Percentiles rank a stretch among this genome's conserved stretches.
Evolutionary conservation across 2,888 invertebrate species (phyloP).

Genomic region (Apotomis turbidana): DNA sequence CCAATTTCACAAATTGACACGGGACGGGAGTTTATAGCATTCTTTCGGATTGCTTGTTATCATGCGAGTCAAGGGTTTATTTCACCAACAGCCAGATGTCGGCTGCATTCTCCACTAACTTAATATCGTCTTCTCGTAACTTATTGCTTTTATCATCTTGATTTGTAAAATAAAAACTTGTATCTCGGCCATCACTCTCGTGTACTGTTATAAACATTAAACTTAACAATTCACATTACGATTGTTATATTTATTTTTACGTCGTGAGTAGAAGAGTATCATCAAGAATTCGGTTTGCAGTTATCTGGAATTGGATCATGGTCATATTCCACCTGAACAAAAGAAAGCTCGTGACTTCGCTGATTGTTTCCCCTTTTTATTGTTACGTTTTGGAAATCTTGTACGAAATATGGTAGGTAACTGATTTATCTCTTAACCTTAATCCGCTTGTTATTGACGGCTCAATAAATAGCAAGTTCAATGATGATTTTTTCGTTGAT

Average conservation of each 20-base stretch:
- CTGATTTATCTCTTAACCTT: slow-evolving; percentile 10
- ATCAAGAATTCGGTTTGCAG: slow-evolving; percentile 56
- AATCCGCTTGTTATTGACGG: slow-evolving; percentile 12
- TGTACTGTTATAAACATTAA: slow-evolving; percentile 67
- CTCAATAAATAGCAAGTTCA: neutral
- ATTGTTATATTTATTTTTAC: slow-evolving; percentile 61
- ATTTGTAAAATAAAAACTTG: slow-evolving; percentile 63
- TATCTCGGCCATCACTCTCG: slow-evolving; percentile 68
- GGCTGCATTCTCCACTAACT: slow-evolving; percentile 57
- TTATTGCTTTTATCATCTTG: slow-evolving; percentile 56
- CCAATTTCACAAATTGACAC: slow-evolving; percentile 30
- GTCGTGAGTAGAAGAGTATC: slow-evolving; percentile 54
- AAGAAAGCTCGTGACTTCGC: slow-evolving; percentile 55
- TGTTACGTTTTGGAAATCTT: slow-evolving; percentile 50
- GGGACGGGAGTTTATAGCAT: slow-evolving; percentile 20
- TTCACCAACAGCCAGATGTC: slow-evolving; percentile 60
- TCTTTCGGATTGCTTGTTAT: slow-evolving; percentile 19
- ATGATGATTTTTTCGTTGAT: neutral
- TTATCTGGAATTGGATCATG: slow-evolving; percentile 64
- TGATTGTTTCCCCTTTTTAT: slow-evolving; percentile 53
- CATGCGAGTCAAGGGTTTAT: slow-evolving; percentile 55
- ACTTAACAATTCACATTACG: slow-evolving; percentile 57
- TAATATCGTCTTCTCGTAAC: slow-evolving; percentile 60
- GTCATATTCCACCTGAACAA: slow-evolving; percentile 55
- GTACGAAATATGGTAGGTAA: neutral